Base-by-base conservation (phyloP, 2,888 invertebrate genomes). In the Athalia circularis region DNA sequence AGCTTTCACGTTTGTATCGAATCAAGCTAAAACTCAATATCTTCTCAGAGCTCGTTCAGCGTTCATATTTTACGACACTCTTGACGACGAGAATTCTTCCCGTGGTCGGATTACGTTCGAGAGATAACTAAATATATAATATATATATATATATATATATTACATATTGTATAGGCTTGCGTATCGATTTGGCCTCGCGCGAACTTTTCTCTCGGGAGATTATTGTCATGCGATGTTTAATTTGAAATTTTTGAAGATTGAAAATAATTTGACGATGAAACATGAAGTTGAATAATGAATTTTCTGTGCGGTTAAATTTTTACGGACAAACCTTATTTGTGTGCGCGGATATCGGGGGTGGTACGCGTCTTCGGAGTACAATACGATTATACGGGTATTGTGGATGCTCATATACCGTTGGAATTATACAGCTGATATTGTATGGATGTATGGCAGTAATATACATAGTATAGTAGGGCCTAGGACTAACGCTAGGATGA, bases 161-260 rank as follows among this genome's bases (percentile, higher is more conserved):
- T 29, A 29, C 29, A 29, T 29, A 29, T 29, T 29, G 29, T 29
- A n/a, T n/a, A 29, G 29, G 29, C 29, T 29, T 29, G 50, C 68
- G 68, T 65, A 68, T 68, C 68, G 68, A 68, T 68, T 68, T 65
- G 47, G 15, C 6, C 54, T 54, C 68, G 11, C 52, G 54, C 50
- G 45, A 43, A 68, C 52, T 5, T 3, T 11, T 6, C 11, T 29
- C 9, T 5, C 54, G 29, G 54, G 68, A 54, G 68, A 68, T 52
- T 54, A 52, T 68, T 54, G 68, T 68, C 68, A 68, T 68, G 68
- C 68, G 68, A 68, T 68, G 52, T 68, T 54, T 50, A 52, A 29
- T 29, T 29, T 29, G 29, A 29, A 29, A 29, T 1, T 29, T 29
- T 29, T 29, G 29, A 29, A 29, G 29, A 29, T 29, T 29, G 29